Evolutionary conservation across 2,797 vertebrate genomes (phyloP).

Genomic region (Rallus crepitans): DNA sequence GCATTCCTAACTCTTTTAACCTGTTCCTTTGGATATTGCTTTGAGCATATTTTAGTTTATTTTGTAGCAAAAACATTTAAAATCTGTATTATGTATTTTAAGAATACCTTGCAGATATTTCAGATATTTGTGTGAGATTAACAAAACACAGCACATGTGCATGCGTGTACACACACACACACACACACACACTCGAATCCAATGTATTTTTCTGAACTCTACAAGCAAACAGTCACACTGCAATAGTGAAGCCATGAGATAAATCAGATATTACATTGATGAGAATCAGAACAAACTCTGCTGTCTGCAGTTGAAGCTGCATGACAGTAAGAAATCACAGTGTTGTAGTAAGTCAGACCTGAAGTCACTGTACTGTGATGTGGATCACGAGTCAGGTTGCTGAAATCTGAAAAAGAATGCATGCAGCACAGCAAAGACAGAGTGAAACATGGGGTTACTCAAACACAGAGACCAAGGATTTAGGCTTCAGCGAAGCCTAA

Average conservation of each 20-base stretch:
- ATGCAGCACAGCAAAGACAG: background rate
- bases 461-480: background rate
- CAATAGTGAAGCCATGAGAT: background rate
- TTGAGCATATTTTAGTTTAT: background rate
- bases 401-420: background rate
- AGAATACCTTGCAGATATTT: background rate
- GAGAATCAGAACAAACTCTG: background rate
- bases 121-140: background rate
- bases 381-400: background rate
- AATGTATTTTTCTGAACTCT: background rate
- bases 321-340: accelerated
- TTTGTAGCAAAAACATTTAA: background rate
- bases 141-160: background rate
- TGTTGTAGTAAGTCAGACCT: background rate
- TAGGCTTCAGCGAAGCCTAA: background rate
- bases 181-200: background rate
- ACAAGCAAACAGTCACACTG: background rate
- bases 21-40: background rate
- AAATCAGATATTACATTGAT: background rate
- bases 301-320: background rate
- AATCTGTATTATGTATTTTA: background rate
- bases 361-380: background rate
- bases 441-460: background rate
- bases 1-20: background rate
- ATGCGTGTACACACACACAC: background rate